A percentile compares a stretch with the other conserved stretches of the same genome.
phyloP scores from a whole-genome alignment of 2,113 vertebrate genomes.

The Cebus imitator region DNA sequence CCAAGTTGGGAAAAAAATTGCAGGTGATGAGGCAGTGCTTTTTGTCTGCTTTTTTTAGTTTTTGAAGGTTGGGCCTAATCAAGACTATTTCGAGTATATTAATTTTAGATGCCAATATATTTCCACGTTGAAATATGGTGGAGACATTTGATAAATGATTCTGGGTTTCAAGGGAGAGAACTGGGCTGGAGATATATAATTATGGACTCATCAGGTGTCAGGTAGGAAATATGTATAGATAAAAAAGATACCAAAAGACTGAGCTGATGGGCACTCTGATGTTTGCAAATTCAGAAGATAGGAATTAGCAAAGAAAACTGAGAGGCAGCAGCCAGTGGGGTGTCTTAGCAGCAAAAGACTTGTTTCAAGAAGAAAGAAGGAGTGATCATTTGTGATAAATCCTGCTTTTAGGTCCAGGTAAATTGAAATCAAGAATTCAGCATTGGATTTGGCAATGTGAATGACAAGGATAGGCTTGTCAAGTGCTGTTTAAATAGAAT shows the following conservation, averaged over 20 bases:
- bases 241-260: neutral
- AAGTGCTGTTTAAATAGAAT: neutral
- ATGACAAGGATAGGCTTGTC: neutral
- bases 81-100: neutral
- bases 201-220: neutral
- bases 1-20: neutral
- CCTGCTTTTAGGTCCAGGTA: neutral
- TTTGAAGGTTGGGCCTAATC: neutral
- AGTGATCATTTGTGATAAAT: neutral
- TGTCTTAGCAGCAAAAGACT: neutral
- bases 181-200: neutral
- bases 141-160: neutral
- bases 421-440: neutral
- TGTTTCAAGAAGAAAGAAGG: neutral
- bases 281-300: neutral
- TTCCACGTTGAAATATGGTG: neutral
- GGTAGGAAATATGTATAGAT: neutral
- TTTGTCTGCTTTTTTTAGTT: neutral
- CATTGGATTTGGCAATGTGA: neutral
- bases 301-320: neutral
- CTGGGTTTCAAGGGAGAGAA: neutral
- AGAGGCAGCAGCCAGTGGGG: neutral
- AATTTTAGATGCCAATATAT: neutral
- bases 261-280: neutral
- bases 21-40: neutral